These are phyloP conservation scores for Stercorarius parasiticus DNA, from an alignment of 2,113 vertebrate species.

Conservation along the genomic window DNA sequence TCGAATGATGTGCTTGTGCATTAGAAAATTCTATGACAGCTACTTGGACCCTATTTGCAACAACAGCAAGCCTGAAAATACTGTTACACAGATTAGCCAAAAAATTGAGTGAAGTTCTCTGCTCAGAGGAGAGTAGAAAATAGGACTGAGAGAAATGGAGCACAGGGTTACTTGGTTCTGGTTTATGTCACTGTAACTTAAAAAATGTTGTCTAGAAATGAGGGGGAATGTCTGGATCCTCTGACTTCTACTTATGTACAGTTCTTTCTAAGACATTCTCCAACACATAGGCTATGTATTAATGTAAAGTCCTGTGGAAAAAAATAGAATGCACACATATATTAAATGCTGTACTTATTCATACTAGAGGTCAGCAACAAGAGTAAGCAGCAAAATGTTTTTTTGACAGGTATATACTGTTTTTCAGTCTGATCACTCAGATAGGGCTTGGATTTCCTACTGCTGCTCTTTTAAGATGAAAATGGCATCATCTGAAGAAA, in stretches of 20 bases:
- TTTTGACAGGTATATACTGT: background rate
- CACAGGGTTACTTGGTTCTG: background rate
- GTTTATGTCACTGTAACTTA: background rate
- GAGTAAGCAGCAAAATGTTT: background rate
- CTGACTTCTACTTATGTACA: background rate
- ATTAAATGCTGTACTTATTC: background rate
- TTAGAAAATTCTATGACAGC: background rate
- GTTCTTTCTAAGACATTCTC: background rate
- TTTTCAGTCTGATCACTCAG: background rate
- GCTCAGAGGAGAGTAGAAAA: background rate
- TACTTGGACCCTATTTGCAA: background rate
- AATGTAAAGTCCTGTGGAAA: background rate
- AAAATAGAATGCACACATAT: accelerated
- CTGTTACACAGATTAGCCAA: background rate
- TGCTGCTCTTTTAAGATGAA: background rate
- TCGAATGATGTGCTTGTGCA: background rate
- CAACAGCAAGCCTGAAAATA: background rate
- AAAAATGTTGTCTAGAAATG: background rate
- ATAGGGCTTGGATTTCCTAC: background rate
- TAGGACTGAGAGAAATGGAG: background rate
- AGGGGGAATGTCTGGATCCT: background rate
- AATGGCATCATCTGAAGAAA: background rate
- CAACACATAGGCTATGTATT: background rate
- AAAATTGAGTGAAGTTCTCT: background rate
- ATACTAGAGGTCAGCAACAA: background rate